Evolutionary conservation across 2,797 vertebrate genomes (phyloP).

Genomic region (Oreonectes daqikongensis): DNA sequence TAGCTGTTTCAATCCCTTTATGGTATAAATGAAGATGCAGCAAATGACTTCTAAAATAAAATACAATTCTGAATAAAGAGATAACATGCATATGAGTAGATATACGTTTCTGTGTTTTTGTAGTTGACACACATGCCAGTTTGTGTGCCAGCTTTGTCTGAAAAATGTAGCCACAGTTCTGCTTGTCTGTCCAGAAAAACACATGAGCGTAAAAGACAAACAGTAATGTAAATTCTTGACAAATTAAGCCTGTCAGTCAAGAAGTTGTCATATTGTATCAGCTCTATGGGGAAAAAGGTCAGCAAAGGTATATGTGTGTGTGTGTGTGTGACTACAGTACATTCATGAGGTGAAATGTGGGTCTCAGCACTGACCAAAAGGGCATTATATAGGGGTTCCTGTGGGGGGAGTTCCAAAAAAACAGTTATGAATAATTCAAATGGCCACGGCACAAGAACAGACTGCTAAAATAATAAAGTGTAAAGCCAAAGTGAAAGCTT

Average conservation of each 20-base stretch:
- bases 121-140: background rate
- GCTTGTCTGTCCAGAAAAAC: constrained; percentile 37
- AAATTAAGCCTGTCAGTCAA: constrained; percentile 38
- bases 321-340: constrained; percentile 17
- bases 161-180: background rate
- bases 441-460: constrained; percentile 14
- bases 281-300: constrained; percentile 10
- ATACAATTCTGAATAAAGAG: too few species aligned
- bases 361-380: background rate
- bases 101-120: background rate
- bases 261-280: constrained; percentile 2
- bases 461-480: constrained; percentile 49
- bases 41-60: too few species aligned
- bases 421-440: constrained; percentile 53
- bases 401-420: constrained; percentile 19
- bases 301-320: constrained; percentile 9
- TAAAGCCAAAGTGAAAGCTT: constrained; percentile 29
- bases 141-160: background rate
- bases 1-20: background rate
- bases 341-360: constrained; percentile 43
- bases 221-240: constrained; percentile 51
- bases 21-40: background rate
- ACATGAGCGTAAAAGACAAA: constrained; percentile 12
- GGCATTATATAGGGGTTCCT: constrained; percentile 1
- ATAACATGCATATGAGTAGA: too few species aligned